phyloP scores from a whole-genome alignment of 1,140 invertebrate species.

The Orius insidiosus region DNA sequence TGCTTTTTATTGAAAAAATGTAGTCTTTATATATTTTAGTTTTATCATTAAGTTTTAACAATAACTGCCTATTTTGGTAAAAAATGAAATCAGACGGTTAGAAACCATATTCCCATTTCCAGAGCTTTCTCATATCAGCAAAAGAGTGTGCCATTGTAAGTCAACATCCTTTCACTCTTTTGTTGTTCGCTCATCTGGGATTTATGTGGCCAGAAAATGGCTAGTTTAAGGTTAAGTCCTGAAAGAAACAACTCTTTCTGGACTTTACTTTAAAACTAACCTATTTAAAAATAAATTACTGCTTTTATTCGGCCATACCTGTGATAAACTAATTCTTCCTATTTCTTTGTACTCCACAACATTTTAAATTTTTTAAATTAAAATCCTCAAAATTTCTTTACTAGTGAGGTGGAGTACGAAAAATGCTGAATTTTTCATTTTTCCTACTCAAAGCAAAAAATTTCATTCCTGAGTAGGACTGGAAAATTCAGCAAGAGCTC shows the following conservation, averaged over 20 bases:
- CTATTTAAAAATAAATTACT: constrained; percentile 1
- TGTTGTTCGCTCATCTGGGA: constrained; percentile 5
- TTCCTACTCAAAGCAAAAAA: constrained; percentile 10
- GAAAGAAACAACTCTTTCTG: not conserved
- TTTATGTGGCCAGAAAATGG: not conserved
- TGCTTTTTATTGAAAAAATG: constrained; percentile 8
- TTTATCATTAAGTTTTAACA: not conserved
- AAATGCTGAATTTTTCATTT: constrained; percentile 13
- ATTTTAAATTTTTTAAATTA: too few species aligned
- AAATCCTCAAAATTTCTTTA: constrained; percentile 1
- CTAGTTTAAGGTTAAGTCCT: not conserved
- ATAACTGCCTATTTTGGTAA: constrained; percentile 6
- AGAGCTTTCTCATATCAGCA: not conserved
- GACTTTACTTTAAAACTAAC: not conserved
- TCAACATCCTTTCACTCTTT: not conserved
- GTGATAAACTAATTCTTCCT: not conserved
- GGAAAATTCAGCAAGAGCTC: constrained; percentile 9
- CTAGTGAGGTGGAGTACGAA: not conserved
- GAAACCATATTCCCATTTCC: not conserved
- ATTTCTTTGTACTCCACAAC: not conserved
- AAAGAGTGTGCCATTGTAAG: not conserved
- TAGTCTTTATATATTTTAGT: not conserved
- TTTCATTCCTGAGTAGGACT: constrained; percentile 10
- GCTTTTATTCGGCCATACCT: not conserved
- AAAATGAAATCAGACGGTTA: not conserved